Conservation (phyloP, 1,140 invertebrate genomes). For the Marisa cornuarietis region DNA sequence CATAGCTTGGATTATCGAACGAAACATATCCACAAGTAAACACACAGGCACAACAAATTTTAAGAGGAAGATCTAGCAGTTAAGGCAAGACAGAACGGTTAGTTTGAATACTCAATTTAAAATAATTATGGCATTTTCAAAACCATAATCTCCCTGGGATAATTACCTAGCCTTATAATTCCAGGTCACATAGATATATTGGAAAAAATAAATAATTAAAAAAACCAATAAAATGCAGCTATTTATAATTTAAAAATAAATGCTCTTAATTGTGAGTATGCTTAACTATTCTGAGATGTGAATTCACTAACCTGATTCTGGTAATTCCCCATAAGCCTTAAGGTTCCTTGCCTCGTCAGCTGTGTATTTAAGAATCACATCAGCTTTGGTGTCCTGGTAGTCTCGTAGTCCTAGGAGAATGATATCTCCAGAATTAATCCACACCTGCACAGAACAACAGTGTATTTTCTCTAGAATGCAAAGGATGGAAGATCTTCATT, state of each 20-base stretch:
- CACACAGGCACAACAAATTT: too few relatives aligned
- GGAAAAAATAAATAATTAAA: slow-evolving; percentile 5
- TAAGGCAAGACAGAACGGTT: too few relatives aligned
- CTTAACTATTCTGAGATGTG: not conserved
- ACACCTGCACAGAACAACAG: slow-evolving; percentile 70
- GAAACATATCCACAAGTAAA: too few relatives aligned
- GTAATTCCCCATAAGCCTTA: slow-evolving; percentile 98
- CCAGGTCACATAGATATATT: not conserved
- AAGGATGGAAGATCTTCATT: too few relatives aligned
- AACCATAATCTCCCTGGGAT: too few relatives aligned
- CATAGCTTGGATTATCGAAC: too few relatives aligned
- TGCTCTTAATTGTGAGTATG: not conserved
- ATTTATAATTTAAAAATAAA: too few relatives aligned
- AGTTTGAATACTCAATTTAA: too few relatives aligned
- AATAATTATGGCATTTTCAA: too few relatives aligned
- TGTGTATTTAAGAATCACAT: slow-evolving; percentile 99
- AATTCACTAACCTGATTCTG: slow-evolving; percentile 76
- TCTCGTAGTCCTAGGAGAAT: slow-evolving; percentile 94
- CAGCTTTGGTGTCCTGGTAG: slow-evolving; percentile 99
- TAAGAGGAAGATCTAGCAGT: too few relatives aligned
- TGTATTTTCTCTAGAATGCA: too few relatives aligned
- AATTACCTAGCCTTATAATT: not conserved
- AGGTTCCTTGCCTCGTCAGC: slow-evolving; percentile 98
- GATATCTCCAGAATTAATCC: slow-evolving; percentile 99
- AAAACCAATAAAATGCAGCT: too few relatives aligned